Percentiles rank a stretch among this genome's conserved stretches.
These are phyloP conservation scores for Aphaenogaster rudis DNA, from an alignment of 1,140 invertebrate species.

Conservation along the genomic window DNA sequence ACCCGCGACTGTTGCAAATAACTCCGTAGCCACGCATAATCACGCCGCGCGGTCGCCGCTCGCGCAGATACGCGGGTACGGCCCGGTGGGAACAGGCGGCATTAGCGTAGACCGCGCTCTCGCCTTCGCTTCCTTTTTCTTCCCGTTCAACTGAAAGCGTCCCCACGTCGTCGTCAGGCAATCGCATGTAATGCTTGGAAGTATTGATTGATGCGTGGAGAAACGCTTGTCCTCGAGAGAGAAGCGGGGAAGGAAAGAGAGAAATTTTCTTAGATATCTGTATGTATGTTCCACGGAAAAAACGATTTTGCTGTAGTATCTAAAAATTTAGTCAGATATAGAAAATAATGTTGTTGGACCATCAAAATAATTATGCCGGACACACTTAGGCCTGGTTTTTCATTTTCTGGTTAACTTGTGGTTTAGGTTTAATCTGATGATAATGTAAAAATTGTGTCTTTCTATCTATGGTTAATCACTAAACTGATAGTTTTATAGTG, in stretches of 20 bases:
- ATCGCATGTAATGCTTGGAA: constrained; percentile 43
- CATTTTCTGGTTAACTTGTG: too few species aligned
- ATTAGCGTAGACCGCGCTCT: constrained; percentile 23
- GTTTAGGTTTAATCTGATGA: too few species aligned
- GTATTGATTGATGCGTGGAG: constrained; percentile 44
- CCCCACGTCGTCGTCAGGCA: constrained; percentile 26
- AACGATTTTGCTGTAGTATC: too few species aligned
- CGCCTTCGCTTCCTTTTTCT: background rate
- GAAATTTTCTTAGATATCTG: background rate
- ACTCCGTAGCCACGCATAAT: constrained; percentile 65
- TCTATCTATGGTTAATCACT: too few species aligned
- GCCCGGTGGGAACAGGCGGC: constrained; percentile 29
- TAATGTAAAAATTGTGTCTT: too few species aligned
- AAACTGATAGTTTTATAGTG: too few species aligned
- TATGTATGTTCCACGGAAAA: background rate
- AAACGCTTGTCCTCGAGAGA: constrained; percentile 15
- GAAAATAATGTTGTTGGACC: too few species aligned
- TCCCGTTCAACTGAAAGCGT: background rate
- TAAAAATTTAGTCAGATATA: too few species aligned
- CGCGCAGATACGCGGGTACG: constrained; percentile 15
- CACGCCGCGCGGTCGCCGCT: constrained; percentile 44
- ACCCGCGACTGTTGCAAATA: constrained; percentile 66
- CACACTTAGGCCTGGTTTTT: too few species aligned
- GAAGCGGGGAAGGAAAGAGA: background rate
- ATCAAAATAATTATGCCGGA: too few species aligned